Conservation (phyloP, 2,113 vertebrate species). For the Brachyhypopomus occidentalis region DNA sequence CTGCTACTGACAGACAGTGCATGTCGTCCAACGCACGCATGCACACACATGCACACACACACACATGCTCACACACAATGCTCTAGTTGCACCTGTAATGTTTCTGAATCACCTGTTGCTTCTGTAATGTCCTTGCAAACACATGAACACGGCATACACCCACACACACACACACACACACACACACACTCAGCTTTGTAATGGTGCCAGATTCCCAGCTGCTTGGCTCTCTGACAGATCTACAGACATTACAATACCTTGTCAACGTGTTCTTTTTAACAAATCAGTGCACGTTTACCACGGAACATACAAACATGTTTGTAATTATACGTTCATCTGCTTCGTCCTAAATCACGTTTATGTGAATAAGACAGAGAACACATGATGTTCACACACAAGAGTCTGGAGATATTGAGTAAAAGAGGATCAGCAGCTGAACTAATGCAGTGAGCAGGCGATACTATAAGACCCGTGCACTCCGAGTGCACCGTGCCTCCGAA, state of each 20-base stretch:
- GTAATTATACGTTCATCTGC: background rate
- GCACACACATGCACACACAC: too few species aligned
- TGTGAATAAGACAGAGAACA: background rate
- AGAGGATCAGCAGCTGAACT: constrained; percentile 1
- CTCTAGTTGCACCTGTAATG: too few species aligned
- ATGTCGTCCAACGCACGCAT: too few species aligned
- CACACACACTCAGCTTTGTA: constrained; percentile 18
- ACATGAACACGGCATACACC: too few species aligned
- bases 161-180: background rate
- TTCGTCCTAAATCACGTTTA: background rate
- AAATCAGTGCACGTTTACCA: background rate
- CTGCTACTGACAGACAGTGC: too few species aligned
- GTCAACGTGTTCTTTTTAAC: background rate
- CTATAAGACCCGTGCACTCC: background rate
- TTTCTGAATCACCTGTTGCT: too few species aligned
- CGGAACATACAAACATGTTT: background rate
- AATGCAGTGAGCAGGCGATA: background rate
- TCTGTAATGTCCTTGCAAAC: too few species aligned
- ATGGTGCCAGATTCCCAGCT: constrained; percentile 12
- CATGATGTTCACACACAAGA: too few species aligned
- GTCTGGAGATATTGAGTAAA: constrained; percentile 13
- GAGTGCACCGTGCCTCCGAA: background rate
- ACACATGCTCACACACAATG: too few species aligned
- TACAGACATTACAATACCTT: background rate
- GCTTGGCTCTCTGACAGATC: constrained; percentile 8